Evolutionary conservation across 2,797 vertebrate genomes (phyloP).

Genomic region (Pterois miles): DNA sequence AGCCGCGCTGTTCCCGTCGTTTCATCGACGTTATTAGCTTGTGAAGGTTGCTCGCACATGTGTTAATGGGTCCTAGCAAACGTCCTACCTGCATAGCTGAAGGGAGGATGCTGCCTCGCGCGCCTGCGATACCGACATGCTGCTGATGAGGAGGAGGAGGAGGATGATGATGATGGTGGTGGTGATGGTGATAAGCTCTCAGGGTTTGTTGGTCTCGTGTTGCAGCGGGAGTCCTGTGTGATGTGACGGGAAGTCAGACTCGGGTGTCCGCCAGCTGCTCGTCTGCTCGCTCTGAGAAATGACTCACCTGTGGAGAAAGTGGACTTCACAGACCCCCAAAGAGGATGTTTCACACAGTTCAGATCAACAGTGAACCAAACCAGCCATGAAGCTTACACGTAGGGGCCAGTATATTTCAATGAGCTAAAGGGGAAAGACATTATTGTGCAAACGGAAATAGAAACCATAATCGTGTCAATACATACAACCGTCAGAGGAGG

Average conservation of each 20-base stretch:
- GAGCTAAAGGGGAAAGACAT: not conserved
- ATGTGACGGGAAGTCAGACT: conserved; percentile 2
- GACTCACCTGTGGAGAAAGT: not conserved
- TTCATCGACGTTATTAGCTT: not conserved
- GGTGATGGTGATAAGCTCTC: conserved; percentile 1
- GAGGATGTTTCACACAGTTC: accelerated
- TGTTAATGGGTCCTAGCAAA: not conserved
- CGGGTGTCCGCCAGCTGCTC: not conserved
- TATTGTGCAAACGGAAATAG: not conserved
- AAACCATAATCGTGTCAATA: conserved; percentile 20
- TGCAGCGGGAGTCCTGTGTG: conserved; percentile 52
- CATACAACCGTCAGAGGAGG: conserved; percentile 29
- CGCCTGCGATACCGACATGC: conserved; percentile 71
- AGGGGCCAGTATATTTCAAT: no score
- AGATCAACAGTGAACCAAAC: no score
- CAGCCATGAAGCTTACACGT: not conserved
- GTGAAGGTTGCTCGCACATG: not conserved
- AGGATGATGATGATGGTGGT: not conserved
- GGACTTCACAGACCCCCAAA: not conserved
- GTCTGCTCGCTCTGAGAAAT: not conserved
- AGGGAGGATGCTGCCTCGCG: conserved; percentile 75
- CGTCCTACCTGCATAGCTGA: conserved; percentile 89
- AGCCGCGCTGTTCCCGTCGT: not conserved
- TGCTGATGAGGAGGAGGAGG: conserved; percentile 11
- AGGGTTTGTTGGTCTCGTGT: conserved; percentile 47